Evolutionary conservation across 2,113 vertebrate genomes (phyloP).

Genomic region (Dunckerocampus dactyliophorus): DNA sequence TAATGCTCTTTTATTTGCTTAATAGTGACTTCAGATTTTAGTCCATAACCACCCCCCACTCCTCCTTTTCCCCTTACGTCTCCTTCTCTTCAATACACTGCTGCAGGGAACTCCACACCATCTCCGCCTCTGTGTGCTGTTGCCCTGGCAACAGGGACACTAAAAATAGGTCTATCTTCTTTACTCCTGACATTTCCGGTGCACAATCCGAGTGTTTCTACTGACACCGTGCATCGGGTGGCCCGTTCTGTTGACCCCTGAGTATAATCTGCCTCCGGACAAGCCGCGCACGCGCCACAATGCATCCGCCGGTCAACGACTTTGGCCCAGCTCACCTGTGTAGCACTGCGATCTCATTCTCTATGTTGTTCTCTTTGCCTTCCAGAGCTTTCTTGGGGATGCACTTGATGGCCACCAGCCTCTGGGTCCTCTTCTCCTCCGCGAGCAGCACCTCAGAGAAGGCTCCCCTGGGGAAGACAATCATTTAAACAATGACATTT

Average conservation of each 20-base stretch:
- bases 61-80: constrained; percentile 45
- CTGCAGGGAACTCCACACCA: constrained; percentile 75
- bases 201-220: constrained; percentile 71
- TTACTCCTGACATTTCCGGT: constrained; percentile 77
- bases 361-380: constrained; percentile 94
- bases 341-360: constrained; percentile 94
- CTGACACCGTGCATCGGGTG: constrained; percentile 65
- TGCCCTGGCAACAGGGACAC: constrained; percentile 78
- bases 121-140: constrained; percentile 72
- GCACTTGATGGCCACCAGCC: constrained; percentile 95
- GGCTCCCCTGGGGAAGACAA: constrained; percentile 77
- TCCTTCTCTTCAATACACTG: constrained; percentile 64
- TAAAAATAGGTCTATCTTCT: constrained; percentile 79
- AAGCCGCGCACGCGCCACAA: neutral
- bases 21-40: constrained; percentile 19
- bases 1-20: constrained; percentile 11
- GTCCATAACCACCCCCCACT: constrained; percentile 3
- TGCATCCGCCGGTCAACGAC: neutral
- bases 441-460: constrained; percentile 97
- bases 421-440: constrained; percentile 86
- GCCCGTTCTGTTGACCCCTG: constrained; percentile 53
- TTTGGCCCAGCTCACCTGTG: constrained; percentile 79
- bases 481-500: neutral
- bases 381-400: constrained; percentile 94
- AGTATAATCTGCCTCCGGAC: constrained; percentile 8